These are phyloP conservation scores for Aethes cnicana DNA, from an alignment of 2,888 invertebrate genomes.

Conservation along the genomic window DNA sequence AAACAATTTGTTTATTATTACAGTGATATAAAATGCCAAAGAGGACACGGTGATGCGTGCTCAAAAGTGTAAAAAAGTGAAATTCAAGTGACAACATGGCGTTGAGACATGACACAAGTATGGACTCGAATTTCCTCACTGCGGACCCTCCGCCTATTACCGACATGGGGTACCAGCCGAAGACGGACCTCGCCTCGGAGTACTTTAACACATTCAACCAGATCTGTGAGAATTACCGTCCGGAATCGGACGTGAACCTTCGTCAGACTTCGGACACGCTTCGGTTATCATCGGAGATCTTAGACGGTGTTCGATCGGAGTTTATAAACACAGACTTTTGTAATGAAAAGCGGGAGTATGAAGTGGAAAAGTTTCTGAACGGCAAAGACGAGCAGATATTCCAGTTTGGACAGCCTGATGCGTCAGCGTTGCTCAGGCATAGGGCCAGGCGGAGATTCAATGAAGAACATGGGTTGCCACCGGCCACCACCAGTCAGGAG, in stretches of 20 bases:
- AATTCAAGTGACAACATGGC: constrained; percentile 65
- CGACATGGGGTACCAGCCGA: constrained; percentile 58
- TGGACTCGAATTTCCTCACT: constrained; percentile 75
- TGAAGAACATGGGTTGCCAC: constrained; percentile 71
- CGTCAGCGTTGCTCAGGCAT: constrained; percentile 78
- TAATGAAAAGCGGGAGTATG: constrained; percentile 38
- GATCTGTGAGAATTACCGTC: constrained; percentile 70
- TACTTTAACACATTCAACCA: constrained; percentile 77
- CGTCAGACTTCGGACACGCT: constrained; percentile 70
- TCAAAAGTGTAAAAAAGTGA: constrained; percentile 63
- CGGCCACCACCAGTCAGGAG: constrained; percentile 72
- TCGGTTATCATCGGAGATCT: constrained; percentile 67
- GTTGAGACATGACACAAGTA: constrained; percentile 62
- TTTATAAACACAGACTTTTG: constrained; percentile 40
- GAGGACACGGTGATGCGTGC: constrained; percentile 55
- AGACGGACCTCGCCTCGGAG: constrained; percentile 65
- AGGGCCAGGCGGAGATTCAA: constrained; percentile 69
- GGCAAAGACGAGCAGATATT: constrained; percentile 70
- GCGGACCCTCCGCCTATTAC: constrained; percentile 83
- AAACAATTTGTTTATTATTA: neutral
- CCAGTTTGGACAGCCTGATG: constrained; percentile 84
- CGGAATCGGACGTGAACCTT: constrained; percentile 61
- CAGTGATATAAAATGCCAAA: constrained; percentile 30
- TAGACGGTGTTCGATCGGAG: constrained; percentile 59
- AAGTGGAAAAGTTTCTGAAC: constrained; percentile 72